These are phyloP conservation scores for Silurus glanis DNA, from an alignment of 2,113 vertebrate genomes.

Conservation along the genomic window DNA sequence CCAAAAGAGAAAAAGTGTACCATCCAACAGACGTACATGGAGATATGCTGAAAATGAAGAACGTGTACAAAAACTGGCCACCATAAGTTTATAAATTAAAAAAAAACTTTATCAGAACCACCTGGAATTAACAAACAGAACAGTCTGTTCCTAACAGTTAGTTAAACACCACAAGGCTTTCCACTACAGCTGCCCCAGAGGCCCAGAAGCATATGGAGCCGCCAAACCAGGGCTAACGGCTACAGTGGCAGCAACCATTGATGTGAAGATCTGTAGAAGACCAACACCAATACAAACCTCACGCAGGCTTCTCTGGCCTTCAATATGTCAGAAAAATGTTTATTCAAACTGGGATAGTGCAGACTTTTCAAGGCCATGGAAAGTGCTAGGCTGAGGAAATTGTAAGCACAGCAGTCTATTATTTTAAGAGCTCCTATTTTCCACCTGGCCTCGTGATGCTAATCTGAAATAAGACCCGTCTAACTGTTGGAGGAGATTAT, in stretches of 20 bases:
- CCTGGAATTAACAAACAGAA: slow-evolving; percentile 43
- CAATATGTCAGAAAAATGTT: slow-evolving; percentile 38
- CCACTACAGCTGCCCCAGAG: slow-evolving; percentile 27
- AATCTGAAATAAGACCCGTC: slow-evolving; percentile 31
- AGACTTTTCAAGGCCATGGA: slow-evolving; percentile 38
- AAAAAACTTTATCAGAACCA: slow-evolving; percentile 37
- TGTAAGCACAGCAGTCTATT: slow-evolving; percentile 38
- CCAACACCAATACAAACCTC: slow-evolving; percentile 9
- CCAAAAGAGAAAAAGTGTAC: background rate
- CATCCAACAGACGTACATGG: background rate
- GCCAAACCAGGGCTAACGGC: slow-evolving; percentile 6
- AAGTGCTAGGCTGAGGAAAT: slow-evolving; percentile 31
- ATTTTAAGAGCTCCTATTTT: slow-evolving; percentile 32
- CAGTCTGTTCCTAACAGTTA: too few species aligned
- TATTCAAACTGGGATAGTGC: slow-evolving; percentile 17
- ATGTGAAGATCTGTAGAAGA: slow-evolving; percentile 19
- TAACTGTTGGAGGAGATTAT: background rate
- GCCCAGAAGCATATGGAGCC: slow-evolving; percentile 24
- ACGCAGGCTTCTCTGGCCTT: slow-evolving; percentile 28
- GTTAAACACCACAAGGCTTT: background rate
- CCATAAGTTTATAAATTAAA: background rate
- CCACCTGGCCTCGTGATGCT: slow-evolving; percentile 42
- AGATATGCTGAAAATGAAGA: background rate
- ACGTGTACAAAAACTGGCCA: background rate
- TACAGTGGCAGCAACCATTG: background rate